phyloP scores from a whole-genome alignment of 1,140 invertebrate genomes.

The Maniola jurtina region DNA sequence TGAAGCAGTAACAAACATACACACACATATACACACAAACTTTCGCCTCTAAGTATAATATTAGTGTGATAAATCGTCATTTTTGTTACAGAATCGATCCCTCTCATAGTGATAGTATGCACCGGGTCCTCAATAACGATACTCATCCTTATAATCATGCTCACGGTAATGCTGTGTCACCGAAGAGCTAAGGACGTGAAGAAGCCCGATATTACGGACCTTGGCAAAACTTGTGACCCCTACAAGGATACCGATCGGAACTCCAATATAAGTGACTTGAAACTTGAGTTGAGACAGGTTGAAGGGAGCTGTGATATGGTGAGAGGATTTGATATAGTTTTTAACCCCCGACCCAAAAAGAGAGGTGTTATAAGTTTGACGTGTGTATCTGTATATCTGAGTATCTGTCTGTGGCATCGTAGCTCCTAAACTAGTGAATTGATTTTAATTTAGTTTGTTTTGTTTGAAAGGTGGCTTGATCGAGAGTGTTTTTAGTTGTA shows the following conservation, averaged over 20 bases:
- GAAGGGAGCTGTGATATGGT: conserved; percentile 69
- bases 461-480: no score
- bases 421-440: no score
- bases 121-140: conserved; percentile 44
- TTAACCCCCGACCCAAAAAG: no score
- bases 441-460: no score
- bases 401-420: no score
- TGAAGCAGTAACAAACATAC: no score
- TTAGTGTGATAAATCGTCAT: no score
- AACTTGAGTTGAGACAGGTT: conserved; percentile 62
- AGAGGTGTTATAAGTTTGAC: no score
- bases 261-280: conserved; percentile 67
- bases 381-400: no score
- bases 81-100: conserved; percentile 55
- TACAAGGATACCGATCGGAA: conserved; percentile 64
- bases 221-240: conserved; percentile 54
- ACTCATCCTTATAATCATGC: conserved; percentile 55
- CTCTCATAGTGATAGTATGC: conserved; percentile 49
- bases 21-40: no score
- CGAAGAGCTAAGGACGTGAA: conserved; percentile 55
- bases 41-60: no score
- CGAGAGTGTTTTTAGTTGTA: no score
- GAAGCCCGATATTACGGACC: conserved; percentile 62
- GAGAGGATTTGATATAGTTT: conserved; percentile 25
- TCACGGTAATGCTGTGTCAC: conserved; percentile 64